These are phyloP conservation scores for Cryptomyrus ogoouensis DNA, from an alignment of 2,113 vertebrate species.

Conservation along the genomic window DNA sequence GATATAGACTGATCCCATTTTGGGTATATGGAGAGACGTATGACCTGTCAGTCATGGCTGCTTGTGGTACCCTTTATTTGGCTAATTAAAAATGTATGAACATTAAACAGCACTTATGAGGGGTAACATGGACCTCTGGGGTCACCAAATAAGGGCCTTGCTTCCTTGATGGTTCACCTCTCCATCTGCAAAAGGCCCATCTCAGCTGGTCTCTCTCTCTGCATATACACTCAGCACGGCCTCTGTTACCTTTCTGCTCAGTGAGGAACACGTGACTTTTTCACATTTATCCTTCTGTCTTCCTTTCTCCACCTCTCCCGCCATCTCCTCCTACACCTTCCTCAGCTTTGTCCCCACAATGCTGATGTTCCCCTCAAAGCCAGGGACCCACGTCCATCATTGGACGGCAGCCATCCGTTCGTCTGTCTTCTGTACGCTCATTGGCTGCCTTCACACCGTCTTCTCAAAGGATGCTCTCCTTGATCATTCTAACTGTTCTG, in stretches of 20 bases:
- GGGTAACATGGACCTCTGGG: background rate
- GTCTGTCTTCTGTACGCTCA: background rate
- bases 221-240: background rate
- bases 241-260: background rate
- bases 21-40: background rate
- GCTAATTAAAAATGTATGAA: background rate
- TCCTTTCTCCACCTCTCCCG: background rate
- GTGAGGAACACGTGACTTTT: background rate
- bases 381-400: background rate
- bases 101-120: background rate
- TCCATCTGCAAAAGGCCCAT: background rate
- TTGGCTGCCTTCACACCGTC: background rate
- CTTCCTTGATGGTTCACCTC: background rate
- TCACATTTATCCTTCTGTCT: background rate
- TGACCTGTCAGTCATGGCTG: background rate
- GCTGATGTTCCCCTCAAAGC: background rate
- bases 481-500: background rate
- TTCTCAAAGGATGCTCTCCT: background rate
- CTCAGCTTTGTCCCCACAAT: background rate
- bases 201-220: background rate
- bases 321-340: background rate
- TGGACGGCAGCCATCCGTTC: background rate
- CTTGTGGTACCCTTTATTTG: background rate
- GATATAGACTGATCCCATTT: background rate
- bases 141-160: background rate